Base-by-base conservation (phyloP, 1,140 invertebrate genomes). In the Calosoma granatense region DNA sequence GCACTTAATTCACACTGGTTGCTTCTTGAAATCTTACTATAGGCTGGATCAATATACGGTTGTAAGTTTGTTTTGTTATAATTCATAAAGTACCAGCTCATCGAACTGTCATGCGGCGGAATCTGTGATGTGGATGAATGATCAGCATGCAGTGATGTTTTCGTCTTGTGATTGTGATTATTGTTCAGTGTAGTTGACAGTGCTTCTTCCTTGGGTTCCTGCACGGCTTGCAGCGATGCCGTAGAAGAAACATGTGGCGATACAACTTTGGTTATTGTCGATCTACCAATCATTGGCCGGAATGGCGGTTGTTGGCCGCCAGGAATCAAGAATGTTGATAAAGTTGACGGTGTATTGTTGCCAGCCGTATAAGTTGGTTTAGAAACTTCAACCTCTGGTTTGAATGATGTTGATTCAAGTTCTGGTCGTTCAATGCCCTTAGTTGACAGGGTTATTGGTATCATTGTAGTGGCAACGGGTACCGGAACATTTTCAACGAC, bases 31-130 rank as follows among this genome's bases (percentile, higher is more conserved):
- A 12, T 47, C 6, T 9, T 9, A 17, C 17, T 47, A 47, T 12
- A 12, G 4, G 41, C 41, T 3, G 41, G 41, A 47, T 47, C 81
- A 54, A 86, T 70, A 58, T 79, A 87, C 12, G 85, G 82, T 60
- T 85, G 78, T 58, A 85, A 66, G 63, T 84, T 79, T 14, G 81
- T 80, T 60, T 82, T 81, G 66, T 89, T 87, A 64, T 89, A 89
- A 71, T 87, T 86, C 55, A 81, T 81, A 67, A 84, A 89, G 67
- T 89, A 89, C 87, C 87, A 89, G 60, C 82, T 83, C 59, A 80
- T 78, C 20, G 80, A 74, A 64, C 77, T 75, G 20, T 78, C 69
- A n/a, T 68, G 12, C 65, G 63, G 51, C 64, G 59, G 59, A 14
- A 19, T 70, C 19, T 65, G 68, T 55, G 60, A 70, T 14, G 59